Evolutionary conservation across 2,888 invertebrate species (phyloP), one percentile per base, ranked within the genome.

Genomic region (Cataglyphis rosenhaueri): DNA sequence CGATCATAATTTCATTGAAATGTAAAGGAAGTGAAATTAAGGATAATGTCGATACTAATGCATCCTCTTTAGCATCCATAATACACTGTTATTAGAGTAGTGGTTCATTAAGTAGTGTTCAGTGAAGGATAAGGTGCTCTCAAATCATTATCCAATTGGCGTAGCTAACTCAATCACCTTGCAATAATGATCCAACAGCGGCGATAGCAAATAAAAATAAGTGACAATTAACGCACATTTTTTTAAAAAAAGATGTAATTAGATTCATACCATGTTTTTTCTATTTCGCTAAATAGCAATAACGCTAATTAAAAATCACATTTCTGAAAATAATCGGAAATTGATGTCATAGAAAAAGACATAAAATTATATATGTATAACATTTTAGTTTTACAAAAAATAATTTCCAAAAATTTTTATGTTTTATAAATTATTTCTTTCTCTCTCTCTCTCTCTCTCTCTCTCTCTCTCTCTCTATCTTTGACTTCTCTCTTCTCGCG

Each of bases 81-180:
- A 18, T 29, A 29, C 29, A 55, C 55, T 52, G 38, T 71, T 83
- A 64, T 75, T 66, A 57, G 44, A 55, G 29, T n/a, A 64, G 48
- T 71, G 29, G 29, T 29, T 29, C 81, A 68, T 85, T 85, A 83
- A 83, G 29, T 75, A 52, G 38, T 57, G 64, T 44, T 78, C 29
- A 64, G 38, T 38, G 4, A 18, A 32, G 61, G 76, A 76, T 70
- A 81, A 61, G 64, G 32, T 62, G 32, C 18, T 41, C 62, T 29
- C 1, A 57, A 55, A 64, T 76, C 76, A 82, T 85, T 82, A 79
- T 65, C 66, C 61, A 18, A 71, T 66, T 35, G 79, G 62, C 57
- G n/a, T 25, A 74, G 25, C 61, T 41, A 66, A 55, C 55, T 55
- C 9, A n/a, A 76, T 76, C 73, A 41, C 29, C 18, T 32, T 25